Evolutionary conservation across 2,113 vertebrate genomes (phyloP).

Genomic region (Upupa epops): DNA sequence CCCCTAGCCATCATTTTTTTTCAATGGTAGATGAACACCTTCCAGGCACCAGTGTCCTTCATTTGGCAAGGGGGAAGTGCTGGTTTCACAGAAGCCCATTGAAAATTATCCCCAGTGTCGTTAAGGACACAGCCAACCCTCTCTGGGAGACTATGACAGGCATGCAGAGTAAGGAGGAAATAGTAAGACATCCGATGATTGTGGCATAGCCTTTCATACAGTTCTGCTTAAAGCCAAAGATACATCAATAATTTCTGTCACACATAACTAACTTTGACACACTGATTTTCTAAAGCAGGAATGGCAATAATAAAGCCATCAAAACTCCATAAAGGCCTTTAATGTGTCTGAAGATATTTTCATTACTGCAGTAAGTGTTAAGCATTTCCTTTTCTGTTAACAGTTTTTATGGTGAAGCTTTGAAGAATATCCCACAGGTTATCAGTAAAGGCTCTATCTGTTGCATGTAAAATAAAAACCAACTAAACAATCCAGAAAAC

Average conservation of each 20-base stretch:
- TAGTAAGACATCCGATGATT: not conserved
- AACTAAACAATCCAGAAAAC: slow-evolving; percentile 52
- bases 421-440: slow-evolving; percentile 58
- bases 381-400: slow-evolving; percentile 49
- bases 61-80: not conserved
- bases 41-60: not conserved
- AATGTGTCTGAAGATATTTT: slow-evolving; percentile 50
- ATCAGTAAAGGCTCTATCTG: slow-evolving; percentile 33
- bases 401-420: slow-evolving; percentile 60
- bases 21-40: not conserved
- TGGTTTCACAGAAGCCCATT: not conserved
- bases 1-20: not conserved
- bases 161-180: not conserved
- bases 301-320: slow-evolving; percentile 57
- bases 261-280: slow-evolving; percentile 37
- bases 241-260: slow-evolving; percentile 19
- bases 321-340: slow-evolving; percentile 57
- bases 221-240: slow-evolving; percentile 21
- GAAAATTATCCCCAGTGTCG: not conserved
- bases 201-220: not conserved
- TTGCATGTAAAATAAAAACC: slow-evolving; percentile 38
- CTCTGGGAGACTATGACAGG: not conserved
- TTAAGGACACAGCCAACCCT: not conserved
- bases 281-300: slow-evolving; percentile 19
- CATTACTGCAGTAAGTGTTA: slow-evolving; percentile 65